A percentile compares a stretch with the other conserved stretches of the same genome.
phyloP scores from a whole-genome alignment of 2,113 vertebrate genomes.

The Plestiodon gilberti region DNA sequence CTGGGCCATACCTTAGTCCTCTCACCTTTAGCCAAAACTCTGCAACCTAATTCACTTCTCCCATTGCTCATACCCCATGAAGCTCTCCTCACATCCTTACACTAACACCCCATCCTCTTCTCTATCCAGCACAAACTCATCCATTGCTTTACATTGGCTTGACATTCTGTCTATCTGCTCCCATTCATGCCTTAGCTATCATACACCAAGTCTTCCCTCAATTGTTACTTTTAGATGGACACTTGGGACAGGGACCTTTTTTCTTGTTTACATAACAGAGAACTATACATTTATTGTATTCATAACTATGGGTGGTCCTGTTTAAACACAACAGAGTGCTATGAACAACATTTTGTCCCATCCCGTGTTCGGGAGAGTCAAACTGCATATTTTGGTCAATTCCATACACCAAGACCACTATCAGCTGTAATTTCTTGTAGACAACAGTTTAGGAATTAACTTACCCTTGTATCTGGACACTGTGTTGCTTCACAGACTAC shows the following conservation, averaged over 20 bases:
- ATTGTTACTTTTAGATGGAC: not conserved
- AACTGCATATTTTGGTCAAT: not conserved
- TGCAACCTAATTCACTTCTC: not conserved
- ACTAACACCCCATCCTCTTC: too few relatives aligned
- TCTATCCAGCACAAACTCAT: not conserved
- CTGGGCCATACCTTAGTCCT: not conserved
- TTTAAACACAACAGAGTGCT: not conserved
- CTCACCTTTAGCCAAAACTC: not conserved
- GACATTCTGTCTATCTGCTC: not conserved
- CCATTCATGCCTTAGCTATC: not conserved
- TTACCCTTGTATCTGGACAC: constrained; percentile 96
- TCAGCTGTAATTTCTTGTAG: not conserved
- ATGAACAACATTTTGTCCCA: too few relatives aligned
- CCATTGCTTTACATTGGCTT: not conserved
- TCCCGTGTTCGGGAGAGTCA: not conserved
- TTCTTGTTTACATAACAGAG: not conserved
- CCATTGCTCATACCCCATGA: not conserved
- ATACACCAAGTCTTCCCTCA: not conserved
- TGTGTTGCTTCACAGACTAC: constrained; percentile 98
- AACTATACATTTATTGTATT: not conserved
- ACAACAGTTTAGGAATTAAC: constrained; percentile 43
- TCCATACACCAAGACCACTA: not conserved
- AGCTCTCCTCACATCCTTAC: too few relatives aligned
- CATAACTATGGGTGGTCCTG: not conserved
- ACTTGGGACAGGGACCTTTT: not conserved